Base-by-base conservation (phyloP, 2,113 vertebrate genomes). In the Tyrannus savana region DNA sequence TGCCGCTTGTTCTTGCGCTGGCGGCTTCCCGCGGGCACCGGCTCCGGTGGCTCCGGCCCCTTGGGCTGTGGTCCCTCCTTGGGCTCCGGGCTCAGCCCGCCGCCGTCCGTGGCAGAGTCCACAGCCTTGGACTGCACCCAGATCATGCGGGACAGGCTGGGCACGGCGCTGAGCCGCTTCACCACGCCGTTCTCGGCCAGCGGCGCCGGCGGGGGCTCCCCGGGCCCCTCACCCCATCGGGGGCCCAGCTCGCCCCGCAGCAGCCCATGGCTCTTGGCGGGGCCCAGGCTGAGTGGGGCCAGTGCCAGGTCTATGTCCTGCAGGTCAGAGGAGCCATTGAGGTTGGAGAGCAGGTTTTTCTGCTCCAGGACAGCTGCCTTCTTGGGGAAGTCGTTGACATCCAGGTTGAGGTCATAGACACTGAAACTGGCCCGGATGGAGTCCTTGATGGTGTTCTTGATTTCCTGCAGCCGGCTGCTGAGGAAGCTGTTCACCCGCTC, bases 391-490 rank as follows among this genome's bases (percentile, higher is more conserved):
- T 99, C 99, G 5, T 99, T 99, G 96, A 99, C 99, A 53, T 99
- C 99, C 96, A 99, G 96, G 93, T 99, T 99, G 96, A 99, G 99
- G 97, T 99, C 99, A 0, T 99, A 99, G 95, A 99, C 98, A 10
- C 98, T 99, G 97, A 99, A 99, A 66, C 99, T 99, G 96, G 99
- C 99, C 37, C 98, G 98, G 94, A 99, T 99, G 55, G 99, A 99
- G 98, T 99, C 99, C 97, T 99, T 99, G 94, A 99, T 99, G 89
- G 99, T 99, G 97, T 99, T 99, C 92, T 99, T 99, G 93, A 99
- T 99, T 97, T 99, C 99, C 95, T 99, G 99, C 41, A 99, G 98
- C 33, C 99, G 99, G 97, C 99, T 99, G 91, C 98, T 99, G 91
- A 99, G 98, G 92, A 99, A 99, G 97, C 98, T 99, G 98, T 99